Percentiles rank a stretch among this genome's conserved stretches.
Evolutionary conservation across 1,140 invertebrate species (phyloP).

Genomic region (Pantala flavescens): DNA sequence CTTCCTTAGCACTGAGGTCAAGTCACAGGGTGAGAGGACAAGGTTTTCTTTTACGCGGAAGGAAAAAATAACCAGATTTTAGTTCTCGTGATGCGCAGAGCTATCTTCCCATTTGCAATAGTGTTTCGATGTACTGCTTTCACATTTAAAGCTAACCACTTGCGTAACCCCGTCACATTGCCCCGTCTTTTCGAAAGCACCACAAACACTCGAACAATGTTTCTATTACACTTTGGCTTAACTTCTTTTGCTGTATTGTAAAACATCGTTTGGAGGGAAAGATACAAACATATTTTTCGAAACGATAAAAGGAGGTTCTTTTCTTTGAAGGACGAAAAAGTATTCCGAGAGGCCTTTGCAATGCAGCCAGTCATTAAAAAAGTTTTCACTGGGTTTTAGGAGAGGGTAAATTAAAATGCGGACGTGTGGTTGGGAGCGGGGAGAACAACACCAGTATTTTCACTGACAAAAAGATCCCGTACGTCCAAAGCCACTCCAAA

Average conservation of each 20-base stretch:
- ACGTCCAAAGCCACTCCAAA: too few relatives aligned
- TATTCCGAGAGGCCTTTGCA: neutral
- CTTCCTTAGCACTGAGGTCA: neutral
- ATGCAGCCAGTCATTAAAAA: neutral
- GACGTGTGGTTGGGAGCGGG: too few relatives aligned
- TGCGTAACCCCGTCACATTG: neutral
- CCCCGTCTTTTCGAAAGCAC: neutral
- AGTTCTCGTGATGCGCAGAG: neutral
- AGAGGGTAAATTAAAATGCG: too few relatives aligned
- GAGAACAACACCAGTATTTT: too few relatives aligned
- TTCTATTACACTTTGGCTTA: too few relatives aligned
- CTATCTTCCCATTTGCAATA: neutral
- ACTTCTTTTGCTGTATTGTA: too few relatives aligned
- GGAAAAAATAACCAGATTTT: neutral
- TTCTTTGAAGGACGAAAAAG: neutral
- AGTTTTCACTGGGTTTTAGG: too few relatives aligned
- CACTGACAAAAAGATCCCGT: too few relatives aligned
- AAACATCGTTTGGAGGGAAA: too few relatives aligned
- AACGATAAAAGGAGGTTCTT: neutral
- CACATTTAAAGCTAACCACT: neutral
- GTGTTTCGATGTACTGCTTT: too few relatives aligned
- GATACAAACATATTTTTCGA: neutral
- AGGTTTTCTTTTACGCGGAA: neutral
- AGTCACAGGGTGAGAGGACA: neutral
- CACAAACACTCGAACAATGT: too few relatives aligned